Conservation (phyloP, 2,888 invertebrate genomes). For the Leptopilina myrica region DNA sequence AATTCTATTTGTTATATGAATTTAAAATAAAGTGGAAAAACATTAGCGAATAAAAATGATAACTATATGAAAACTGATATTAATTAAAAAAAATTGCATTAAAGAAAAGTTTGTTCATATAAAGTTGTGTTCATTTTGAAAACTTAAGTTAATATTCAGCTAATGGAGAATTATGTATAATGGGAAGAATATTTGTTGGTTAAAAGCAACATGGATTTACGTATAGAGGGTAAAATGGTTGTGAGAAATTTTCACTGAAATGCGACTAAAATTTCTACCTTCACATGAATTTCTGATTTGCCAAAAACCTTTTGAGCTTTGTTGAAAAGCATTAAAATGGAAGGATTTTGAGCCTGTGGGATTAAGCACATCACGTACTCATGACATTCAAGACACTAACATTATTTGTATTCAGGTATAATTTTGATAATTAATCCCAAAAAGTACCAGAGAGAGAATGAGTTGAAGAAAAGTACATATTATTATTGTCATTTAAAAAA, state of each 20-base stretch:
- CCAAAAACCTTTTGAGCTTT: conserved; percentile 43
- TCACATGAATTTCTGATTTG: conserved; percentile 27
- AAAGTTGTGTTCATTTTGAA: too few relatives aligned
- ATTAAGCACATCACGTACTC: conserved; percentile 58
- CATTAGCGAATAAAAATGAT: too few relatives aligned
- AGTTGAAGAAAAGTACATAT: too few relatives aligned
- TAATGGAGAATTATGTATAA: neutral
- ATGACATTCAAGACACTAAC: conserved; percentile 48
- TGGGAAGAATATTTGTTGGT: neutral
- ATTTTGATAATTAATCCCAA: too few relatives aligned
- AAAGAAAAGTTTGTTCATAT: too few relatives aligned
- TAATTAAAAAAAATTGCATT: too few relatives aligned
- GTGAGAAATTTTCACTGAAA: conserved; percentile 43
- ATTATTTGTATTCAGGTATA: too few relatives aligned
- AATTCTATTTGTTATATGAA: too few relatives aligned
- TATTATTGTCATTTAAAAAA: too few relatives aligned
- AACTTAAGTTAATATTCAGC: neutral
- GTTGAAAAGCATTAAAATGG: conserved; percentile 51
- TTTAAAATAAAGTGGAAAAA: too few relatives aligned
- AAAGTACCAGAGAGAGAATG: too few relatives aligned
- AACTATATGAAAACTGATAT: too few relatives aligned
- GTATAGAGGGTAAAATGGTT: conserved; percentile 30
- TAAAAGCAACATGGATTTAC: neutral
- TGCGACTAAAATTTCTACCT: conserved; percentile 25
- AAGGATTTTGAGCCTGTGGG: conserved; percentile 55